Conservation (phyloP, 2,888 invertebrate species). For the Mesodorylaimus sp. region DNA sequence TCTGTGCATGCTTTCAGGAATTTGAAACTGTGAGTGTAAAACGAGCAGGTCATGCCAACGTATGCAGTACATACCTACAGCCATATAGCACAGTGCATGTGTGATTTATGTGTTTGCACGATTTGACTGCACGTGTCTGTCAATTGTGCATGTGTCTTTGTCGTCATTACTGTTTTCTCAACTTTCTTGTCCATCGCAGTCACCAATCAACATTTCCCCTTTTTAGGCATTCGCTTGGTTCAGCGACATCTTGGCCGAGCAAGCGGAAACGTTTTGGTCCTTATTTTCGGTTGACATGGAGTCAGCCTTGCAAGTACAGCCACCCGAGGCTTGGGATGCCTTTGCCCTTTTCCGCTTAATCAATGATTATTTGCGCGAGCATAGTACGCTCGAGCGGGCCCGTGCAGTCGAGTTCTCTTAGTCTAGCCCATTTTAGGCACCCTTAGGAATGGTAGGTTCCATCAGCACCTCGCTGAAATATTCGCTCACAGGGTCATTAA, state of each 20-base stretch:
- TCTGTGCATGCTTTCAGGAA: no score
- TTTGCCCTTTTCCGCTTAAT: slow-evolving; percentile 93
- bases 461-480: slow-evolving; percentile 79
- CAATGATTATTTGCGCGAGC: slow-evolving; percentile 60
- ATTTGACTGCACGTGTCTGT: no score
- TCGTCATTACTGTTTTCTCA: no score
- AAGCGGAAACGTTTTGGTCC: slow-evolving; percentile 98
- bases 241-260: slow-evolving; percentile 89
- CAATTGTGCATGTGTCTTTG: no score
- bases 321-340: slow-evolving; percentile 92
- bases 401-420: slow-evolving; percentile 6
- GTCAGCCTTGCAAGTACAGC: slow-evolving; percentile 73
- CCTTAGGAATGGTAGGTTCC: slow-evolving; percentile 80
- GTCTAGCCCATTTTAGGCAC: slow-evolving; percentile 47
- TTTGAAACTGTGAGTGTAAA: no score
- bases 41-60: no score
- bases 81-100: background rate
- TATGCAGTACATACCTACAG: no score
- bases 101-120: background rate
- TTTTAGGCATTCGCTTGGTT: slow-evolving; percentile 95
- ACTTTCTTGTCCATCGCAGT: no score
- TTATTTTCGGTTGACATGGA: slow-evolving; percentile 96
- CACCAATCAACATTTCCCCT: no score
- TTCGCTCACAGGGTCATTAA: slow-evolving; percentile 89
- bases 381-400: background rate